Conservation (phyloP, 1,140 invertebrate species). For the Drosophila paulistorum region DNA sequence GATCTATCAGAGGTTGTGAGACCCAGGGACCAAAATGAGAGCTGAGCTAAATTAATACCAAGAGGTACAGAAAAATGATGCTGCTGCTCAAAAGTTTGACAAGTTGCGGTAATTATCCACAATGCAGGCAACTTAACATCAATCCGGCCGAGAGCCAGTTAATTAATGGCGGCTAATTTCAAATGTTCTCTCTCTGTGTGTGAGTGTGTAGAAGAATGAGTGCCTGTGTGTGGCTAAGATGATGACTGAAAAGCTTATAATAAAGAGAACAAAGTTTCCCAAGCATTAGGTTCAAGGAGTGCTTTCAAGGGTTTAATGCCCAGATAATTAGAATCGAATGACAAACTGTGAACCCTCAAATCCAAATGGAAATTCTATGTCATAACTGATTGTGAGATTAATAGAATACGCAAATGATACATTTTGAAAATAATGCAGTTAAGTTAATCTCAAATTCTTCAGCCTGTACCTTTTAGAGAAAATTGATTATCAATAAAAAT, state of each 20-base stretch:
- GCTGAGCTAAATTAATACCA: conserved; percentile 43
- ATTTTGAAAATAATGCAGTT: too few relatives aligned
- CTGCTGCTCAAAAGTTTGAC: conserved; percentile 50
- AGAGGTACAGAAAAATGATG: conserved; percentile 14
- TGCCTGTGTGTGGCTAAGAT: background rate
- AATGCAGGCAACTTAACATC: conserved; percentile 64
- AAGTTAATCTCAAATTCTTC: too few relatives aligned
- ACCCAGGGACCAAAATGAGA: background rate
- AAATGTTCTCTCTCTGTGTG: conserved; percentile 33
- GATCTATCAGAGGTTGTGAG: conserved; percentile 55
- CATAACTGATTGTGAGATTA: too few relatives aligned
- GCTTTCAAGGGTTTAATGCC: conserved; percentile 20
- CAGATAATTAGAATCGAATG: conserved; percentile 16
- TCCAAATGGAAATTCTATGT: too few relatives aligned
- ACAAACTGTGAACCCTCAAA: background rate
- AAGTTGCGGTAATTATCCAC: conserved; percentile 63
- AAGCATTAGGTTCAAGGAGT: conserved; percentile 41
- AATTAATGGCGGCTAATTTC: conserved; percentile 77
- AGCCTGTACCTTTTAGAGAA: too few relatives aligned
- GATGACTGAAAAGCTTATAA: conserved; percentile 46
- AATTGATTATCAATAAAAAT: too few relatives aligned
- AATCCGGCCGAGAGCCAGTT: conserved; percentile 61
- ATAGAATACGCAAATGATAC: too few relatives aligned
- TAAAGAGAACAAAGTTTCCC: conserved; percentile 47
- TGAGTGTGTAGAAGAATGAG: background rate